A percentile compares a stretch with the other conserved stretches of the same genome.
Evolutionary conservation across 2,797 vertebrate genomes (phyloP).

Genomic region (Heliangelus exortis): DNA sequence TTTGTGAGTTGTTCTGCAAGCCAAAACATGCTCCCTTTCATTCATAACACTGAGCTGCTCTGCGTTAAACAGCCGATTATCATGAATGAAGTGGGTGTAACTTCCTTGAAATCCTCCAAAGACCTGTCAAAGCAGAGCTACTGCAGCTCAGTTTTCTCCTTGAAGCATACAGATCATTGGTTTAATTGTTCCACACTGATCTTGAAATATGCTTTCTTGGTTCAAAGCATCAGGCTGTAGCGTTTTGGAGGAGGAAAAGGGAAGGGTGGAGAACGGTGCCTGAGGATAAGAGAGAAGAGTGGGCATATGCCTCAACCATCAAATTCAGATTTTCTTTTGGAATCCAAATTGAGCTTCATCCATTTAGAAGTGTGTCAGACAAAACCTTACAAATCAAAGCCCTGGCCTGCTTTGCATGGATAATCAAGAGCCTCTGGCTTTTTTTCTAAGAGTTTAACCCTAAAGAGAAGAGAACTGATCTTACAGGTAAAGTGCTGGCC

Average conservation of each 20-base stretch:
- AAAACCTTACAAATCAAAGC: slow-evolving; percentile 54
- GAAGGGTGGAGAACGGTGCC: background rate
- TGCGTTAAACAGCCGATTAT: slow-evolving; percentile 66
- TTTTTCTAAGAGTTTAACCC: background rate
- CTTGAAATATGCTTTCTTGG: slow-evolving; percentile 28
- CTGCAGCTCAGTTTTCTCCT: slow-evolving; percentile 45
- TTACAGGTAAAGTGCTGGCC: background rate
- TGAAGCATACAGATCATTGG: slow-evolving; percentile 36
- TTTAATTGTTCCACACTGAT: slow-evolving; percentile 49
- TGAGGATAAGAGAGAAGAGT: slow-evolving; percentile 24
- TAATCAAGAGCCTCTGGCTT: slow-evolving; percentile 50
- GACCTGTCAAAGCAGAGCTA: slow-evolving; percentile 72
- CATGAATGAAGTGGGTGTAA: slow-evolving; percentile 70
- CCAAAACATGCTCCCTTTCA: slow-evolving; percentile 71
- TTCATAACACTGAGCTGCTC: slow-evolving; percentile 69
- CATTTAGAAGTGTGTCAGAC: slow-evolving; percentile 36
- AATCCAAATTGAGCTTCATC: slow-evolving; percentile 36
- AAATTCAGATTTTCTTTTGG: slow-evolving; percentile 16
- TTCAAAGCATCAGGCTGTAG: background rate
- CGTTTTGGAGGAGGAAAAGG: slow-evolving; percentile 19
- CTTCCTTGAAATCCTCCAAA: slow-evolving; percentile 70
- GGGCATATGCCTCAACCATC: background rate
- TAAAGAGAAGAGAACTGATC: background rate
- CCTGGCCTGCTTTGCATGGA: slow-evolving; percentile 49
- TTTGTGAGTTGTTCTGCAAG: slow-evolving; percentile 69